Evolutionary conservation across 2,888 invertebrate species (phyloP).

Genomic region (Idaea dimidiata): DNA sequence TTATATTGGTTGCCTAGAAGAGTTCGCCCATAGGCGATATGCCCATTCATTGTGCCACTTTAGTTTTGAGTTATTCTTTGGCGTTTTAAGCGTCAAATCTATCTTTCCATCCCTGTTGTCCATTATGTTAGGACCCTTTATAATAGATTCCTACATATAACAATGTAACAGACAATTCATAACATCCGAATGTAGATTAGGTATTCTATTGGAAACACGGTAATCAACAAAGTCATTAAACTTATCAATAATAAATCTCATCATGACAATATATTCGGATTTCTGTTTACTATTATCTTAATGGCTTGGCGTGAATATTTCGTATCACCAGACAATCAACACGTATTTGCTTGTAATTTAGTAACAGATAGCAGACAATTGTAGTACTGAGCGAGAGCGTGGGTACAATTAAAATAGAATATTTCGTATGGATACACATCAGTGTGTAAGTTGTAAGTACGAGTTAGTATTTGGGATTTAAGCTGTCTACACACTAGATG

Average conservation of each 20-base stretch:
- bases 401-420: constrained; percentile 31
- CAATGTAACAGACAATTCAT: constrained; percentile 1
- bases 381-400: constrained; percentile 38
- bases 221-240: constrained; percentile 5
- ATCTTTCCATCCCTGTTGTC: too few relatives aligned
- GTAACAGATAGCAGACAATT: constrained; percentile 36
- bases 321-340: constrained; percentile 42
- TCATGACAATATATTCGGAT: constrained; percentile 18
- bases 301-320: constrained; percentile 37
- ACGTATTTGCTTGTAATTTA: constrained; percentile 47
- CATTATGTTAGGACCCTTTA: too few relatives aligned
- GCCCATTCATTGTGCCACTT: too few relatives aligned
- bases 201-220: not conserved
- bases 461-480: too few relatives aligned
- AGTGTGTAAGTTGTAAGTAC: not conserved
- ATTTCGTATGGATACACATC: not conserved
- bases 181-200: not conserved
- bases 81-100: too few relatives aligned
- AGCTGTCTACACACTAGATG: too few relatives aligned
- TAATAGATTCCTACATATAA: too few relatives aligned
- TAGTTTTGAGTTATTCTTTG: too few relatives aligned
- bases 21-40: too few relatives aligned
- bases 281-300: constrained; percentile 35
- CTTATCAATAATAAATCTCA: constrained; percentile 1
- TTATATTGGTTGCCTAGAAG: too few relatives aligned